A percentile compares a stretch with the other conserved stretches of the same genome.
These are phyloP conservation scores for Thamnophis sirtalis DNA, from an alignment of 2,113 vertebrate genomes.

Conservation along the genomic window DNA sequence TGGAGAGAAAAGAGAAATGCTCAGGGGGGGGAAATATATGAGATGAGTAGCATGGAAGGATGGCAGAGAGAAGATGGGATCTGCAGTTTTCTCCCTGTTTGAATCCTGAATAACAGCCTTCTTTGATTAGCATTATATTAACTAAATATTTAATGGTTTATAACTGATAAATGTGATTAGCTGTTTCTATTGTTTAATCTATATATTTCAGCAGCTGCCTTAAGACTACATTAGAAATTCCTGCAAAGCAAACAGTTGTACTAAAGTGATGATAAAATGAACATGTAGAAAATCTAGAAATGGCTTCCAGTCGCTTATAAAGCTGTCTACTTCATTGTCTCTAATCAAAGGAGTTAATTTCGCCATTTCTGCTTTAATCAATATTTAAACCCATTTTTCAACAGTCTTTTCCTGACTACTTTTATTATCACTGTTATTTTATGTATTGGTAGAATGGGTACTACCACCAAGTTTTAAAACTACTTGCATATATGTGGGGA, in stretches of 20 bases:
- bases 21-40: not conserved
- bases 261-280: not conserved
- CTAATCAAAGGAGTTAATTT: too few relatives aligned
- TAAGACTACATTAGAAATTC: not conserved
- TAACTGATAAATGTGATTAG: not conserved
- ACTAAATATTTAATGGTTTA: not conserved
- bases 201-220: not conserved
- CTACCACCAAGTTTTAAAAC: not conserved
- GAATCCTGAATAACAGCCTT: not conserved
- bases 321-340: too few relatives aligned
- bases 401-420: not conserved
- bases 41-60: not conserved
- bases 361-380: too few relatives aligned
- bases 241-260: not conserved
- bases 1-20: not conserved
- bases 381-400: too few relatives aligned
- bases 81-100: not conserved
- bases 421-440: not conserved
- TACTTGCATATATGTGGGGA: not conserved
- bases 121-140: not conserved
- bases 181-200: not conserved
- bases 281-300: too few relatives aligned
- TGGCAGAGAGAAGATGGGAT: not conserved
- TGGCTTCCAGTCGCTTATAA: too few relatives aligned
- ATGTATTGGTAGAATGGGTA: constrained; percentile 10